These are phyloP conservation scores for Amniataba percoides DNA, from an alignment of 2,797 vertebrate genomes.

Conservation along the genomic window DNA sequence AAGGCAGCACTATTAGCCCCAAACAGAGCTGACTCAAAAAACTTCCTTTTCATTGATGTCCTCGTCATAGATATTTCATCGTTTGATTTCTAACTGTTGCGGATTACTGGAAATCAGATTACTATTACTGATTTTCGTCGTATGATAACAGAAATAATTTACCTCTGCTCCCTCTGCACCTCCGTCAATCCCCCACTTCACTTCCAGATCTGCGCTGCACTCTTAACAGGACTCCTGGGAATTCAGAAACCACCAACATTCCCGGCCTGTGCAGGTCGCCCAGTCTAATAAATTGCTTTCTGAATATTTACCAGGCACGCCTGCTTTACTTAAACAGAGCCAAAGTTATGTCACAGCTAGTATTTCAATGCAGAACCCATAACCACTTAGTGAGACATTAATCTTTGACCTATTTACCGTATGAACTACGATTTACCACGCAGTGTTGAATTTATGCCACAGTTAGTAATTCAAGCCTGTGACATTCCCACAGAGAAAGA, in stretches of 20 bases:
- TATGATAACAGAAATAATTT: constrained; percentile 25
- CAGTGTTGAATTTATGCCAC: constrained; percentile 44
- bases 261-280: constrained; percentile 41
- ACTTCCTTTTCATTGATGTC: neutral
- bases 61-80: neutral
- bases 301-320: constrained; percentile 61
- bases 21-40: neutral
- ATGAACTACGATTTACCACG: constrained; percentile 47
- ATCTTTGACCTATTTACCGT: constrained; percentile 65
- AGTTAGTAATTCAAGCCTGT: constrained; percentile 48
- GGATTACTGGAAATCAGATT: too few relatives aligned
- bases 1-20: neutral
- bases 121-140: too few relatives aligned
- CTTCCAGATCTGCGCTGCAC: constrained; percentile 43
- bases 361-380: constrained; percentile 57
- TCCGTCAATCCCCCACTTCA: constrained; percentile 28
- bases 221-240: constrained; percentile 55
- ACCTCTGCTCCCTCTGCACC: constrained; percentile 21
- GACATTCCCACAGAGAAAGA: constrained; percentile 49
- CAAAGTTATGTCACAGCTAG: constrained; percentile 58
- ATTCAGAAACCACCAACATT: constrained; percentile 65
- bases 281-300: constrained; percentile 60
- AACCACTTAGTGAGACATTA: constrained; percentile 57
- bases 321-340: constrained; percentile 50
- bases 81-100: neutral